These are phyloP conservation scores for Salpingus planirostris DNA, from an alignment of 2,888 invertebrate genomes.

Conservation along the genomic window DNA sequence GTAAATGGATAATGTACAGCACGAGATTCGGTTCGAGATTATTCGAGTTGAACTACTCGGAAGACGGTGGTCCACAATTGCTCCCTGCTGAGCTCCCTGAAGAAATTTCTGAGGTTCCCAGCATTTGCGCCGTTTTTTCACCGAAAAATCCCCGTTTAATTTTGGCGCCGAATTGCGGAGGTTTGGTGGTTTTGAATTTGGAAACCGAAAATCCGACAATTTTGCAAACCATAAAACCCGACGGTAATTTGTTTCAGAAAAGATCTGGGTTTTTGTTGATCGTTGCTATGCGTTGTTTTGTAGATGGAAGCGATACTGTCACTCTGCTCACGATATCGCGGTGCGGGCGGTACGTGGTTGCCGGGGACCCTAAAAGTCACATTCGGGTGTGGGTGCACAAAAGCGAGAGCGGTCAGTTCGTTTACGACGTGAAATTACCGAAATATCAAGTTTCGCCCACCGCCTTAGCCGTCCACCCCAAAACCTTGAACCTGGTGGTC, in stretches of 20 bases:
- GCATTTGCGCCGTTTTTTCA: conserved; percentile 39
- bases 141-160: conserved; percentile 40
- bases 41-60: conserved; percentile 50
- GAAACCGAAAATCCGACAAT: conserved; percentile 32
- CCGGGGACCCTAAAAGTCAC: conserved; percentile 56
- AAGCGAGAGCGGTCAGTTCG: conserved; percentile 39
- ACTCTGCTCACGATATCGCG: conserved; percentile 45
- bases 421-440: conserved; percentile 55
- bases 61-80: conserved; percentile 28
- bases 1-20: conserved; percentile 66
- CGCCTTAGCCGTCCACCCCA: conserved; percentile 59
- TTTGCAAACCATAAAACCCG: conserved; percentile 1
- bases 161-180: conserved; percentile 37
- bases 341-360: conserved; percentile 55
- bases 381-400: conserved; percentile 54
- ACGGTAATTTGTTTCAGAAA: too few species aligned
- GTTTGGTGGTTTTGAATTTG: conserved; percentile 41
- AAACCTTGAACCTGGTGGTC: conserved; percentile 52
- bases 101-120: too few species aligned
- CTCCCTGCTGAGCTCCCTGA: conserved; percentile 34
- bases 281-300: conserved; percentile 31
- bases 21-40: conserved; percentile 58
- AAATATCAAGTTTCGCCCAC: conserved; percentile 61
- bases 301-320: too few species aligned
- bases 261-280: too few species aligned